Percentiles rank a stretch among this genome's conserved stretches.
Conservation (phyloP, 2,113 vertebrate species). For the Atlantisia rogersi region DNA sequence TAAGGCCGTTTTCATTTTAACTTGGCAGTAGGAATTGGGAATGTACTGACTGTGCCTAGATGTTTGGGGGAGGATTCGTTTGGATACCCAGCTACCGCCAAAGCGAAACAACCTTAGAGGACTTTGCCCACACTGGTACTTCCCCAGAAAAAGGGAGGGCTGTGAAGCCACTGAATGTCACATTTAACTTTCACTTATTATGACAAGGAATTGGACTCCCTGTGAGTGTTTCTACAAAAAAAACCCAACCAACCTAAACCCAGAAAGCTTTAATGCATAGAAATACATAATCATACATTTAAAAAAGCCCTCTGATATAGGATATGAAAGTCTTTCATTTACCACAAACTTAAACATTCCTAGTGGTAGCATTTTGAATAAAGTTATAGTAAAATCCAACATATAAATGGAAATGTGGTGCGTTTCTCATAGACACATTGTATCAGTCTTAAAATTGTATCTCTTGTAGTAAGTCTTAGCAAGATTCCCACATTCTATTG, state of each 20-base stretch:
- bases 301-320: not conserved
- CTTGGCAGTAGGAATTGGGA: conserved; percentile 84
- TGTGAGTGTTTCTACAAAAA: not conserved
- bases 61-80: conserved; percentile 65
- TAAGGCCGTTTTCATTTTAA: conserved; percentile 86
- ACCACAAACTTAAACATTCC: not conserved
- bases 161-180: not conserved
- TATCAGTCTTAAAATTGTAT: not conserved
- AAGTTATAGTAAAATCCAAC: not conserved
- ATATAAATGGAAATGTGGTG: not conserved
- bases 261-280: not conserved
- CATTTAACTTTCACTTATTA: not conserved
- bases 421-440: not conserved
- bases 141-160: not conserved
- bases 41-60: conserved; percentile 78
- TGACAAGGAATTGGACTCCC: not conserved
- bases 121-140: not conserved
- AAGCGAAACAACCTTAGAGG: conserved; percentile 55
- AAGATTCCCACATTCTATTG: not conserved
- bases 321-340: not conserved
- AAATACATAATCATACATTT: not conserved
- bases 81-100: conserved; percentile 49
- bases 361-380: not conserved
- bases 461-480: not conserved
- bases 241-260: too few relatives aligned